phyloP scores from a whole-genome alignment of 2,113 vertebrate genomes.

The Mormyrus lacerda region DNA sequence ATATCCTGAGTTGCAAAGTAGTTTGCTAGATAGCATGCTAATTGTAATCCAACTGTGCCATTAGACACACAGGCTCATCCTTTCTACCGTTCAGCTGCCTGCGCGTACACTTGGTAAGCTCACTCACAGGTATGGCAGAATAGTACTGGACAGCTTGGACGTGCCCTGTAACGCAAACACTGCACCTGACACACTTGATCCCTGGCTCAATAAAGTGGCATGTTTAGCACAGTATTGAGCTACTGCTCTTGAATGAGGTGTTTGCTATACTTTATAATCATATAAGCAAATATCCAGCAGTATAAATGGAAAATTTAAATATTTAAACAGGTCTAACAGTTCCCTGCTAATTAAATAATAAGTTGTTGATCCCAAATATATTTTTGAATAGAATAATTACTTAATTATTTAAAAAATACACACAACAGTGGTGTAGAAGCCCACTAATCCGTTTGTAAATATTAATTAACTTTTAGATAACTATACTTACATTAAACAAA shows the following conservation, averaged over 20 bases:
- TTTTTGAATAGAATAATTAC: neutral
- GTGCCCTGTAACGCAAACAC: neutral
- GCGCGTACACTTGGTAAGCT: neutral
- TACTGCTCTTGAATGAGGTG: neutral
- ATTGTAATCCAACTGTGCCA: neutral
- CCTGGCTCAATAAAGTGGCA: neutral
- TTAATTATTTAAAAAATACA: neutral
- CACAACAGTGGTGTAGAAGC: neutral
- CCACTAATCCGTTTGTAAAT: neutral
- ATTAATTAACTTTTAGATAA: neutral
- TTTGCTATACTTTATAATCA: too few species aligned
- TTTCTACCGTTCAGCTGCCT: neutral
- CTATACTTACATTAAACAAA: neutral
- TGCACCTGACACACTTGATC: neutral
- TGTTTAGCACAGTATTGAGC: neutral
- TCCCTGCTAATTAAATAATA: neutral
- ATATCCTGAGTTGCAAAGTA: neutral
- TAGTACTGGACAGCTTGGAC: neutral
- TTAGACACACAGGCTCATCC: neutral
- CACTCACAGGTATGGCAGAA: neutral
- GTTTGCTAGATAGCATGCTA: neutral
- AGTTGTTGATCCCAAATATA: neutral
- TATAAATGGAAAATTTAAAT: neutral
- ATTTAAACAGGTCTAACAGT: neutral
- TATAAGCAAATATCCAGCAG: neutral